Evolutionary conservation across 2,888 invertebrate genomes (phyloP).

Genomic region (Orthosia incerta): DNA sequence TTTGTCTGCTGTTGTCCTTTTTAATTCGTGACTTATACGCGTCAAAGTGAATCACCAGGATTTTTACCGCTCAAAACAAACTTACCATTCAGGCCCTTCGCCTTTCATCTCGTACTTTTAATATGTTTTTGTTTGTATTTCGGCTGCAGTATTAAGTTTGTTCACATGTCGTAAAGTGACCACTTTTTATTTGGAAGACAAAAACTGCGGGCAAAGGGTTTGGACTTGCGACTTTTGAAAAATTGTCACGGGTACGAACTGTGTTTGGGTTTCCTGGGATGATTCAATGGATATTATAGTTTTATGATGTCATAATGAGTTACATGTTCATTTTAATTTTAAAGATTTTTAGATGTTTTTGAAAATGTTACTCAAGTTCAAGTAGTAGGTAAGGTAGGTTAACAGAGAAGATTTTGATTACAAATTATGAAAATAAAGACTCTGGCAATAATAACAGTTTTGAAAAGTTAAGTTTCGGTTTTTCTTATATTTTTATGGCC

Average conservation of each 20-base stretch:
- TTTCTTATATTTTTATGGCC: too few relatives aligned
- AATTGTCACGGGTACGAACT: conserved; percentile 64
- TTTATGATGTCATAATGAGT: conserved; percentile 19
- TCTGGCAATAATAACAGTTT: neutral
- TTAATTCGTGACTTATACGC: conserved; percentile 90
- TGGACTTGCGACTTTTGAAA: conserved; percentile 71
- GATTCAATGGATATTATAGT: conserved; percentile 28
- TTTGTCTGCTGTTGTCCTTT: conserved; percentile 90
- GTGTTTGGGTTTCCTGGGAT: conserved; percentile 45
- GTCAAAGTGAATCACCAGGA: conserved; percentile 87
- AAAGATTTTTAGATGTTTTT: too few relatives aligned
- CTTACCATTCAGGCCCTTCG: conserved; percentile 44
- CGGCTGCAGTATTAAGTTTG: conserved; percentile 44
- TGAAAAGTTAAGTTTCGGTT: too few relatives aligned
- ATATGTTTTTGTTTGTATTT: conserved; percentile 38
- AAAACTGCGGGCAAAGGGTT: conserved; percentile 77
- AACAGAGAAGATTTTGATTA: too few relatives aligned
- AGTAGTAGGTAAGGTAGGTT: too few relatives aligned
- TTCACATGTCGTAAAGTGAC: conserved; percentile 72
- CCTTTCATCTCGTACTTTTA: conserved; percentile 38
- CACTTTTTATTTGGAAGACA: conserved; percentile 77
- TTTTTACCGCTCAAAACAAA: conserved; percentile 71
- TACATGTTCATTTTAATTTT: neutral
- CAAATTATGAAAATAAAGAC: too few relatives aligned
- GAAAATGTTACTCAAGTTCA: too few relatives aligned